These are phyloP conservation scores for Cerastis rubricosa DNA, from an alignment of 2,888 invertebrate genomes.

Conservation along the genomic window DNA sequence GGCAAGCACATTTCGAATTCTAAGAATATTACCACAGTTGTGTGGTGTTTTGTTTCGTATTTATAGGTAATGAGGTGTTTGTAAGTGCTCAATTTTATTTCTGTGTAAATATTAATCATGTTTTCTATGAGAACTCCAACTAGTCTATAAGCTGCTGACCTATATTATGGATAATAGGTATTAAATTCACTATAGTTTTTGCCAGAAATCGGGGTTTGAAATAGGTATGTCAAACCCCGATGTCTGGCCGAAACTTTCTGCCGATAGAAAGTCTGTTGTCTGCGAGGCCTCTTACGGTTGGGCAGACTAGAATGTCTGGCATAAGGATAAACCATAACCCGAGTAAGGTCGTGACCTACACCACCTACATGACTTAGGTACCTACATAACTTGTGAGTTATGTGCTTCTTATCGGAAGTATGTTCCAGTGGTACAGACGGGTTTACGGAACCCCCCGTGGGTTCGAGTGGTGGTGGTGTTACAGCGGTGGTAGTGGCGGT, in stretches of 20 bases:
- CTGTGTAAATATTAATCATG: constrained; percentile 32
- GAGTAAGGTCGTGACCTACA: neutral
- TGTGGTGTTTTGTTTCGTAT: constrained; percentile 82
- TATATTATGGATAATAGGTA: too few species aligned
- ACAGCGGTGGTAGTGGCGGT: too few species aligned
- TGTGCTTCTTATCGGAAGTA: neutral
- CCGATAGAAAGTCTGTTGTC: too few species aligned
- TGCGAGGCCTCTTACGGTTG: neutral
- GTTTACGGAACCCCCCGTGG: too few species aligned
- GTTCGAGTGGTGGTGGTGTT: too few species aligned
- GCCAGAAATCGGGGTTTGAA: too few species aligned
- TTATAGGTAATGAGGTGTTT: constrained; percentile 73
- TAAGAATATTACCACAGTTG: constrained; percentile 84
- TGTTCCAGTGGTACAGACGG: neutral
- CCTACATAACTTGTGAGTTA: too few species aligned
- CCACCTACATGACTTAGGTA: too few species aligned
- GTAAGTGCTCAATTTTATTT: constrained; percentile 58
- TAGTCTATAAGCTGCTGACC: neutral
- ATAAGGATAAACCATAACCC: neutral
- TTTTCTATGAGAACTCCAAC: neutral
- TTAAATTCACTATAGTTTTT: too few species aligned
- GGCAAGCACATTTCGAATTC: constrained; percentile 83
- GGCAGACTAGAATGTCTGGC: neutral
- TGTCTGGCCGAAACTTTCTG: too few species aligned
- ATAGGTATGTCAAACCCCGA: too few species aligned